Conservation (phyloP, 2,888 invertebrate genomes). For the Napeogenes sylphis region DNA sequence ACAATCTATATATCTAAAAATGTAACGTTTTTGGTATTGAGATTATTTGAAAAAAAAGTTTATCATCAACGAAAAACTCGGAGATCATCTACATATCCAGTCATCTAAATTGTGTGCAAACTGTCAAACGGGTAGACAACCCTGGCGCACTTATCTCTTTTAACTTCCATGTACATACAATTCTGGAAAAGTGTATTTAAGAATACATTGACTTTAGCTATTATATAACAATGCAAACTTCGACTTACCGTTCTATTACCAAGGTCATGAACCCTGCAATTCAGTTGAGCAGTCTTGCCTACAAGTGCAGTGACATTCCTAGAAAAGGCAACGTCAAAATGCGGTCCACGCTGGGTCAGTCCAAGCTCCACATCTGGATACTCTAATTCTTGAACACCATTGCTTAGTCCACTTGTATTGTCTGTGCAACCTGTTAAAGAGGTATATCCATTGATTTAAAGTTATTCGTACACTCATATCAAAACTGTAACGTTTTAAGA, state of each 20-base stretch:
- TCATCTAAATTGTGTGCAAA: not conserved
- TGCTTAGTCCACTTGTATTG: constrained; percentile 59
- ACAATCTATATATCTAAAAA: not conserved
- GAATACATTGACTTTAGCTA: too few species aligned
- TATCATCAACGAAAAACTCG: too few species aligned
- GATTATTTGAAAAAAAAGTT: too few species aligned
- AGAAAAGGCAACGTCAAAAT: constrained; percentile 83
- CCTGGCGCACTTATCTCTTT: not conserved
- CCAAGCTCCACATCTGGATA: constrained; percentile 69
- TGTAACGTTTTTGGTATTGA: not conserved
- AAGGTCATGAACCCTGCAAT: constrained; percentile 85
- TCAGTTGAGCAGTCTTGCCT: constrained; percentile 85
- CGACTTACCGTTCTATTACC: constrained; percentile 83
- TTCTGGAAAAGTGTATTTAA: too few species aligned
- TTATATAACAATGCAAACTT: not conserved
- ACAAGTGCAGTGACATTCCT: constrained; percentile 87
- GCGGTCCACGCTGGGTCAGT: constrained; percentile 79
- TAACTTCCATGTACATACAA: not conserved
- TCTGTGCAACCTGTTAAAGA: constrained; percentile 61
- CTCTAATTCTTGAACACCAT: constrained; percentile 61
- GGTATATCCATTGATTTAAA: not conserved
- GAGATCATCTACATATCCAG: too few species aligned
- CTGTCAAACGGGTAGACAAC: too few species aligned
- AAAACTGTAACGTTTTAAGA: too few species aligned
- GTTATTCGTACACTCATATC: not conserved